Conservation (phyloP, 2,113 vertebrate species). For the Cavia aperea region DNA sequence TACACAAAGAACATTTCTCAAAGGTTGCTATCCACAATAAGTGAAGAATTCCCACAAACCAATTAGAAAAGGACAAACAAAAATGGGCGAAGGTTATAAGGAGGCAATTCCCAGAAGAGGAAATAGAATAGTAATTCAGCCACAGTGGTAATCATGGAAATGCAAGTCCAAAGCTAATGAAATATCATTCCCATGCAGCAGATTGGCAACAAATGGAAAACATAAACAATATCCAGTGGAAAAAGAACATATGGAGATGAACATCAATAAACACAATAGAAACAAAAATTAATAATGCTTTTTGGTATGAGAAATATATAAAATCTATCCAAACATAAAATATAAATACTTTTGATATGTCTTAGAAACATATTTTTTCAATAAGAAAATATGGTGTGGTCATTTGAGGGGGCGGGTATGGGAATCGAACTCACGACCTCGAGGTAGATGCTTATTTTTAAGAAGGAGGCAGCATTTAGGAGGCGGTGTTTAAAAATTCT, state of each 20-base stretch:
- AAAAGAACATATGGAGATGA: not conserved
- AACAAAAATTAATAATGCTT: not conserved
- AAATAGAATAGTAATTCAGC: not conserved
- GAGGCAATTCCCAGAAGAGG: not conserved
- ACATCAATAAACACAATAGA: not conserved
- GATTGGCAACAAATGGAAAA: not conserved
- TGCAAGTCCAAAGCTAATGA: not conserved
- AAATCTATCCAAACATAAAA: constrained; percentile 31
- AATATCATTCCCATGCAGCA: not conserved
- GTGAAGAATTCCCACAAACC: not conserved
- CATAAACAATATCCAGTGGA: not conserved
- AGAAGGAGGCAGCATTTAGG: not conserved
- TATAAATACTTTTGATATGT: not conserved
- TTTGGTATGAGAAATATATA: not conserved
- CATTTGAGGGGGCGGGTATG: not conserved
- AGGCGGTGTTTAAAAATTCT: not conserved
- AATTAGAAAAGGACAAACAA: constrained; percentile 13
- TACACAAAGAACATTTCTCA: not conserved
- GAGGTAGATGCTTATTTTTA: not conserved
- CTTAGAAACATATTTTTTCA: constrained; percentile 30
- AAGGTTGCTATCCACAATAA: not conserved
- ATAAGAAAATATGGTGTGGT: not conserved
- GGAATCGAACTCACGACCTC: too few relatives aligned
- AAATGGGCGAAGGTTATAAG: not conserved
- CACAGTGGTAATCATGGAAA: not conserved